These are phyloP conservation scores for Sebastes hubbsi DNA, from an alignment of 2,797 vertebrate species.

Conservation along the genomic window DNA sequence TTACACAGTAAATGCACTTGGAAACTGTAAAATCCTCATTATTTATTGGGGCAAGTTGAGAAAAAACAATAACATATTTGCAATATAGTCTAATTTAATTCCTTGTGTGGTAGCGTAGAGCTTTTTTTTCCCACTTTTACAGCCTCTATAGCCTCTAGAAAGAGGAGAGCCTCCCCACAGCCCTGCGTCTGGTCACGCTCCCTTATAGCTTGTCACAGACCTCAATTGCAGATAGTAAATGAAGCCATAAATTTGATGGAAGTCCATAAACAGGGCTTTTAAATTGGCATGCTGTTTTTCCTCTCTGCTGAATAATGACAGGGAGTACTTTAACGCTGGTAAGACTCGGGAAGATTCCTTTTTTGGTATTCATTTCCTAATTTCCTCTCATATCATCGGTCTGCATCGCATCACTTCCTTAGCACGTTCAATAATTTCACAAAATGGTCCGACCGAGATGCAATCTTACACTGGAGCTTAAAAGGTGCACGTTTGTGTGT, in stretches of 20 bases:
- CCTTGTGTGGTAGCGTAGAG: background rate
- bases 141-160: conserved; percentile 1
- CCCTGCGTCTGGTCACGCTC: conserved; percentile 42
- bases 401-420: conserved; percentile 51
- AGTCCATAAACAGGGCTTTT: conserved; percentile 71
- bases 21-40: conserved; percentile 28
- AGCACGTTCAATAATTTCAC: conserved; percentile 55
- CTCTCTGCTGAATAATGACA: conserved; percentile 64
- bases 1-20: conserved; percentile 37
- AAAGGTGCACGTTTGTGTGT: conserved; percentile 17
- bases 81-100: conserved; percentile 36
- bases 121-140: conserved; percentile 30
- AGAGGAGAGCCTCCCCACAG: conserved; percentile 25
- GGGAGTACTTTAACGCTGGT: conserved; percentile 46
- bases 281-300: conserved; percentile 66
- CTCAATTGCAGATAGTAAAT: conserved; percentile 74
- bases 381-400: conserved; percentile 66
- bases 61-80: background rate
- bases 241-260: conserved; percentile 72
- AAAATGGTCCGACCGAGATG: conserved; percentile 47
- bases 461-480: conserved; percentile 47
- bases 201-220: conserved; percentile 62
- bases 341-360: conserved; percentile 41
- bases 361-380: conserved; percentile 59
- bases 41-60: background rate